These are phyloP conservation scores for Chloroceryle aenea DNA, from an alignment of 2,113 vertebrate genomes.

Conservation along the genomic window DNA sequence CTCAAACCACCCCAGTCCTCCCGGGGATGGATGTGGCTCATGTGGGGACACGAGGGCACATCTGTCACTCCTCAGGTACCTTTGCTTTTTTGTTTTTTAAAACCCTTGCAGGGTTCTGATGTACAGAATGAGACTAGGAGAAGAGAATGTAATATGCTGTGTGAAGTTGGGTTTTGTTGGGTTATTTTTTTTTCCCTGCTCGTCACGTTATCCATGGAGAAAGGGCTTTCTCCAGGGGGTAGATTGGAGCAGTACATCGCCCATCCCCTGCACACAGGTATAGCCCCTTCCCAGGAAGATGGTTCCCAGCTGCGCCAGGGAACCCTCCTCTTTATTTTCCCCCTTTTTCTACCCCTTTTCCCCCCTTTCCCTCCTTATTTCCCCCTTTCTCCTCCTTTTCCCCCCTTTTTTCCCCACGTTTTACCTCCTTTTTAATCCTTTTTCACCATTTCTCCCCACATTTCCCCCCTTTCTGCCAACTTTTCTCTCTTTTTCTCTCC, in stretches of 20 bases:
- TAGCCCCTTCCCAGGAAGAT: background rate
- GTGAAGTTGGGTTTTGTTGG: background rate
- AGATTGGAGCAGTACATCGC: background rate
- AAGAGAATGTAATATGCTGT: constrained; percentile 19
- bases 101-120: constrained; percentile 33
- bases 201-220: fast-evolving
- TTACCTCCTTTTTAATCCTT: background rate
- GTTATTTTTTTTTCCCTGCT: background rate
- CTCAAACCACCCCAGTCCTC: background rate
- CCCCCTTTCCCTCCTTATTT: too few relatives aligned
- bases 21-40: background rate
- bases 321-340: fast-evolving
- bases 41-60: background rate
- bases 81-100: constrained; percentile 43
- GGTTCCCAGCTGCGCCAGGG: background rate
- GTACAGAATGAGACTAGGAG: constrained; percentile 30
- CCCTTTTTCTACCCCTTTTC: background rate
- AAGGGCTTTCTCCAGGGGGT: background rate
- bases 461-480: too few relatives aligned
- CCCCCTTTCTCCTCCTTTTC: background rate
- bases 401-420: background rate
- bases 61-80: constrained; percentile 64
- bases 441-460: background rate
- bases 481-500: background rate
- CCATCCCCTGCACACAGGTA: background rate